Conservation (phyloP, 2,888 invertebrate genomes). For the Rhyacophila evoluta region DNA sequence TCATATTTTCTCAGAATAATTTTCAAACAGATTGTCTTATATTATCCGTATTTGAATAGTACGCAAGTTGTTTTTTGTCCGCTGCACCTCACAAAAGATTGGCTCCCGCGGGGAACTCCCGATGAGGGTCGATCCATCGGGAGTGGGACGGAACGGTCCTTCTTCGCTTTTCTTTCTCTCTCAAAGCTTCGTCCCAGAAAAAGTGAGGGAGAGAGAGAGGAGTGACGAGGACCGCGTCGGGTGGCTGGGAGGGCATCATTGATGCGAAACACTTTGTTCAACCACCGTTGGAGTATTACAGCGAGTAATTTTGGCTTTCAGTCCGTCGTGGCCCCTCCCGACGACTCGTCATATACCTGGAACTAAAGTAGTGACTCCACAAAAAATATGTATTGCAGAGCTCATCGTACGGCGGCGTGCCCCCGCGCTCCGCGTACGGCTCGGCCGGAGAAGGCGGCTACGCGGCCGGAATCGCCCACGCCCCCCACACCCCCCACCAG, state of each 20-base stretch:
- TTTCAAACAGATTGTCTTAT: no score
- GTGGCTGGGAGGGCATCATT: slow-evolving; percentile 17
- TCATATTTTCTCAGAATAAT: no score
- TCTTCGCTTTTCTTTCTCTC: not conserved
- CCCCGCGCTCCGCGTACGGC: slow-evolving; percentile 64
- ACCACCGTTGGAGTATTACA: slow-evolving; percentile 17
- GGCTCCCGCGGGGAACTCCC: not conserved
- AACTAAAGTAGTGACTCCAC: slow-evolving; percentile 25
- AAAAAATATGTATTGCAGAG: slow-evolving; percentile 59
- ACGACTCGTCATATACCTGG: slow-evolving; percentile 24
- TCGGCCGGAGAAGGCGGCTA: slow-evolving; percentile 61
- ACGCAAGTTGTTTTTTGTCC: no score
- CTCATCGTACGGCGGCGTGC: slow-evolving; percentile 69
- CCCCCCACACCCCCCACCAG: slow-evolving; percentile 55
- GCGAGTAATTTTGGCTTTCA: slow-evolving; percentile 24
- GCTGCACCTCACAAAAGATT: not conserved
- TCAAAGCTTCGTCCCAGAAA: not conserved
- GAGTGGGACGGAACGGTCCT: not conserved
- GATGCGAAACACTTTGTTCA: slow-evolving; percentile 11
- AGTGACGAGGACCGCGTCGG: not conserved
- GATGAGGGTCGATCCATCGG: not conserved
- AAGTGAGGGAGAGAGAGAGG: not conserved
- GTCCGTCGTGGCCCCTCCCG: slow-evolving; percentile 24
- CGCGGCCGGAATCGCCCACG: slow-evolving; percentile 62
- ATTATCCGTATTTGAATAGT: no score